phyloP scores from a whole-genome alignment of 2,888 invertebrate species.

The Thecophora atra region DNA sequence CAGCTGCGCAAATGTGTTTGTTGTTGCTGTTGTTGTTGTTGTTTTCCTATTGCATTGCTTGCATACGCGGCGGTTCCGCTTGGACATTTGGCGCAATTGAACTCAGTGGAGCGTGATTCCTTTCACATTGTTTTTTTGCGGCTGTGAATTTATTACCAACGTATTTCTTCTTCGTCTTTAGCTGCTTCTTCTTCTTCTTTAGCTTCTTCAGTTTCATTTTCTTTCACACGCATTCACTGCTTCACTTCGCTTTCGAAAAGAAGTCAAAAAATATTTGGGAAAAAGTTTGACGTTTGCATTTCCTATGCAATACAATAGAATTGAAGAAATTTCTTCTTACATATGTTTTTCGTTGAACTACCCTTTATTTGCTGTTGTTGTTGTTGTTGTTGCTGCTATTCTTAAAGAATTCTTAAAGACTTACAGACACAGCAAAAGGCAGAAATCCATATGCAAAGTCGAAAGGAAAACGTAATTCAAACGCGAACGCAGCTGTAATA shows the following conservation, averaged over 20 bases:
- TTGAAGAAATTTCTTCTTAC: not conserved
- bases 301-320: not conserved
- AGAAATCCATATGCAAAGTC: not conserved
- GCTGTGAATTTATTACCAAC: conserved; percentile 32
- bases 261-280: too few relatives aligned
- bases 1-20: conserved; percentile 43
- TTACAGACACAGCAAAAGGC: too few relatives aligned
- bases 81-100: conserved; percentile 39
- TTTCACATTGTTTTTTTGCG: conserved; percentile 43
- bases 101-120: conserved; percentile 48
- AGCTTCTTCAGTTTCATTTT: not conserved
- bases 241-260: too few relatives aligned
- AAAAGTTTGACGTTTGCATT: too few relatives aligned
- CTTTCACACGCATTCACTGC: too few relatives aligned
- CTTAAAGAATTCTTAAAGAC: not conserved
- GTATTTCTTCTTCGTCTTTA: not conserved
- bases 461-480: not conserved
- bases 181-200: not conserved
- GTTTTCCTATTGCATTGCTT: conserved; percentile 18
- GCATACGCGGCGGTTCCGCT: conserved; percentile 35
- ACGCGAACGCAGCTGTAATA: conserved; percentile 11
- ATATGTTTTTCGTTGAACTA: not conserved
- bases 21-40: conserved; percentile 23
- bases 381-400: conserved; percentile 1
- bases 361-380: not conserved